phyloP scores from a whole-genome alignment of 2,797 vertebrate genomes.

The Hippocampus kuda region DNA sequence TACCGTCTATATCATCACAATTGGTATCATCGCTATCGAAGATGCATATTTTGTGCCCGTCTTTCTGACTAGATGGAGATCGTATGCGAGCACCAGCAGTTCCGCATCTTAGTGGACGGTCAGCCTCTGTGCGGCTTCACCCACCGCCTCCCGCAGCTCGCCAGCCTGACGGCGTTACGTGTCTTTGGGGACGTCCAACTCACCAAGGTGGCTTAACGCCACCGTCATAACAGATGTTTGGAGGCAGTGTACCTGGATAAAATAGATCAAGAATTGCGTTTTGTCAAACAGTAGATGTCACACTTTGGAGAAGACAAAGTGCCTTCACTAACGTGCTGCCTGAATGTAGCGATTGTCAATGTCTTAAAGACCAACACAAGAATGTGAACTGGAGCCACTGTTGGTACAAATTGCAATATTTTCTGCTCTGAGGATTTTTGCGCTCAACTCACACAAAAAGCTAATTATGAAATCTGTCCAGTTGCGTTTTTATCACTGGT shows the following conservation, averaged over 20 bases:
- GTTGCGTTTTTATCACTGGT: background rate
- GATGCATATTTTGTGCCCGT: background rate
- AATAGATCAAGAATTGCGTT: slow-evolving; percentile 25
- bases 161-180: slow-evolving; percentile 72
- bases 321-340: slow-evolving; percentile 59
- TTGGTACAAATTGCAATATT: slow-evolving; percentile 1
- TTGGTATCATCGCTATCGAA: background rate
- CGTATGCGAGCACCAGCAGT: slow-evolving; percentile 87
- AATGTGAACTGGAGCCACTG: slow-evolving; percentile 14
- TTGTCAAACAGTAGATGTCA: slow-evolving; percentile 24
- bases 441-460: background rate
- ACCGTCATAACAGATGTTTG: background rate
- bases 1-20: no score
- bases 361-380: slow-evolving; percentile 36
- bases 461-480: background rate
- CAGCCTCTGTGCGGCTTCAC: slow-evolving; percentile 79
- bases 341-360: slow-evolving; percentile 26
- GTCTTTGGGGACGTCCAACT: slow-evolving; percentile 80
- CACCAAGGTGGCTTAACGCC: slow-evolving; percentile 79
- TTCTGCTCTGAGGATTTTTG: background rate
- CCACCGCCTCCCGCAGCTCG: slow-evolving; percentile 71
- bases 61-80: slow-evolving; percentile 76
- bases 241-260: slow-evolving; percentile 31
- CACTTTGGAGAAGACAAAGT: slow-evolving; percentile 54
- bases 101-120: slow-evolving; percentile 81